A percentile compares a stretch with the other conserved stretches of the same genome.
Conservation (phyloP, 1,140 invertebrate species). For the Coelopa frigida region DNA sequence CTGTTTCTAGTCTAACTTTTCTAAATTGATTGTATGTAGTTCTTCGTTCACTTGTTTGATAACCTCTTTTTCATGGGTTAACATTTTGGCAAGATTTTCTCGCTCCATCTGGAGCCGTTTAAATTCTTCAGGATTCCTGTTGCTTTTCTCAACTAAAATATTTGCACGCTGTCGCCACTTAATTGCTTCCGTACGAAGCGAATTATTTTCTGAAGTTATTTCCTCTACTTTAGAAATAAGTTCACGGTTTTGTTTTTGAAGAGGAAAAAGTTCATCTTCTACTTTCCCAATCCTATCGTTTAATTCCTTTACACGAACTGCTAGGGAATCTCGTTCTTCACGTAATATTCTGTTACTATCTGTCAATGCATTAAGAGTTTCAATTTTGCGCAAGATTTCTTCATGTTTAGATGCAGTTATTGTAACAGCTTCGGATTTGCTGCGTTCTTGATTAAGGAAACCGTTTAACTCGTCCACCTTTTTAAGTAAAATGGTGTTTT, state of each 20-base stretch:
- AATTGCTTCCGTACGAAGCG: conserved; percentile 63
- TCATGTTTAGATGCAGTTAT: conserved; percentile 67
- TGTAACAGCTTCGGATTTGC: conserved; percentile 29
- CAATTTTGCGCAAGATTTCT: conserved; percentile 80
- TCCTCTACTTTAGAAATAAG: conserved; percentile 60
- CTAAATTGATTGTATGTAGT: conserved; percentile 52
- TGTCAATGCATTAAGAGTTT: conserved; percentile 82
- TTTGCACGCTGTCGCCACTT: conserved; percentile 74
- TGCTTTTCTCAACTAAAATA: conserved; percentile 81
- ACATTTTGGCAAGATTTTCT: conserved; percentile 67
- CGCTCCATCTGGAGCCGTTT: conserved; percentile 75
- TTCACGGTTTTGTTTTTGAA: conserved; percentile 68
- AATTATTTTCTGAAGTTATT: conserved; percentile 57
- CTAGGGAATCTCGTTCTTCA: conserved; percentile 73
- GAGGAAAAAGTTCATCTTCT: conserved; percentile 66
- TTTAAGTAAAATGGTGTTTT: conserved; percentile 62
- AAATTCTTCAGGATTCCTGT: conserved; percentile 88
- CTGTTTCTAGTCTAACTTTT: conserved; percentile 70
- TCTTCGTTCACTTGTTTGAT: conserved; percentile 61
- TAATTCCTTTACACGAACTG: conserved; percentile 59
- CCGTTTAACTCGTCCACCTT: conserved; percentile 62
- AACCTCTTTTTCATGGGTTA: conserved; percentile 64
- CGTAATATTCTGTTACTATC: conserved; percentile 86
- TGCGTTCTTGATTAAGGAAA: conserved; percentile 33
- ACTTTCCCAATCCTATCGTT: conserved; percentile 54